Percentiles rank a stretch among this genome's conserved stretches.
phyloP scores from a whole-genome alignment of 1,140 invertebrate genomes.

The Mactra quadrangularis region DNA sequence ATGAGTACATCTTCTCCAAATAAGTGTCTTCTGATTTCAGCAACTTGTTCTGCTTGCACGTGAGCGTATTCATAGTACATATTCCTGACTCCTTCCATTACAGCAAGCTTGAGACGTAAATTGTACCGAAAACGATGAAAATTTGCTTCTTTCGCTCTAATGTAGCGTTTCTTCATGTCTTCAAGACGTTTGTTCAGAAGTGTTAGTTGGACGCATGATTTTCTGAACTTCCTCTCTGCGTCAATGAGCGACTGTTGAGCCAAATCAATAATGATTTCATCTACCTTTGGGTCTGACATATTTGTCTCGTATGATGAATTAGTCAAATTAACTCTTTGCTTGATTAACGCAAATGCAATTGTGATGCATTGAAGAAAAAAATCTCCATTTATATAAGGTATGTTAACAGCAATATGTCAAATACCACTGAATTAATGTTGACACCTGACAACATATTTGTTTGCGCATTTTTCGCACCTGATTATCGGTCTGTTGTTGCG shows the following conservation, averaged over 20 bases:
- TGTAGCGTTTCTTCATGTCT: conserved; percentile 56
- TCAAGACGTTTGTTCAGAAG: conserved; percentile 61
- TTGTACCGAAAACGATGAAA: conserved; percentile 64
- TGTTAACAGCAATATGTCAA: no score
- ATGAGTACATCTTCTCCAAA: conserved; percentile 46
- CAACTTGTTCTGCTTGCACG: conserved; percentile 61
- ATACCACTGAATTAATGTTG: no score
- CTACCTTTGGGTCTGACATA: background rate
- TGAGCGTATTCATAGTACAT: conserved; percentile 69
- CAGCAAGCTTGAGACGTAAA: conserved; percentile 62
- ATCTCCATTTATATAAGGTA: no score
- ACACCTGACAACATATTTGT: no score
- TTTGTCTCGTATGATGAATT: background rate
- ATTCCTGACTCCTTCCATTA: conserved; percentile 66
- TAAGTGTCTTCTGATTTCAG: conserved; percentile 44
- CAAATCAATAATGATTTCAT: background rate
- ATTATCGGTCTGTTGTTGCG: no score
- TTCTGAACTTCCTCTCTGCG: conserved; percentile 60
- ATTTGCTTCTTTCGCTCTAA: conserved; percentile 53
- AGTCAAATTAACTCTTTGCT: no score
- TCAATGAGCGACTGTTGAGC: conserved; percentile 3
- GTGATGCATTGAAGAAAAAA: no score
- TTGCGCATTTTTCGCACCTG: no score
- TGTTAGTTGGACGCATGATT: conserved; percentile 62
- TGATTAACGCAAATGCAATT: no score